These are phyloP conservation scores for Vulpes ferrilata DNA, from an alignment of 2,113 vertebrate genomes.

Conservation along the genomic window DNA sequence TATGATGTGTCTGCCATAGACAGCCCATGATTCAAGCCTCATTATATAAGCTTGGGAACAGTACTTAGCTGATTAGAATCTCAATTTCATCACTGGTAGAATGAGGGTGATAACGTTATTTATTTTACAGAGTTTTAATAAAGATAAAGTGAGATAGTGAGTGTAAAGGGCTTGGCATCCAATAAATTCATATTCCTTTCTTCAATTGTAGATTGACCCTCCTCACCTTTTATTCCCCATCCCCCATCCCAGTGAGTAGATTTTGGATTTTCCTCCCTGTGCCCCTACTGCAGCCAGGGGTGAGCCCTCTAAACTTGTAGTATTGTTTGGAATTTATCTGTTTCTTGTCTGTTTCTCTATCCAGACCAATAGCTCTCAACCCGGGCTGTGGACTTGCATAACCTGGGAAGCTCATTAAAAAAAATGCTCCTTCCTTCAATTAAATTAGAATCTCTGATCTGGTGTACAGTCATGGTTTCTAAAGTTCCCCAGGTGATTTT, in stretches of 20 bases:
- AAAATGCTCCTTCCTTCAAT: background rate
- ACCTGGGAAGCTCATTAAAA: background rate
- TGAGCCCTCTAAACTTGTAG: background rate
- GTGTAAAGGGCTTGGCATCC: background rate
- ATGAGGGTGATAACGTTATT: background rate
- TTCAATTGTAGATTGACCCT: background rate
- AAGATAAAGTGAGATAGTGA: background rate
- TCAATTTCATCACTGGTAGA: background rate
- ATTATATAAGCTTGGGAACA: background rate
- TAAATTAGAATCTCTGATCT: background rate
- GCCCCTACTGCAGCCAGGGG: fast-evolving
- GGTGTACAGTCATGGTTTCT: background rate
- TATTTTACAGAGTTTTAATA: background rate
- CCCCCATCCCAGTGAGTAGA: background rate
- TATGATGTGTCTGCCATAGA: background rate
- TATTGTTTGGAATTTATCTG: background rate
- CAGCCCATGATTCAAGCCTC: background rate
- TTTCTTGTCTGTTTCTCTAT: background rate
- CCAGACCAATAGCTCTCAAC: background rate
- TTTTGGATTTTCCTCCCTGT: background rate
- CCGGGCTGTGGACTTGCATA: background rate
- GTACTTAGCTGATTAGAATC: background rate
- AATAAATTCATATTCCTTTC: background rate
- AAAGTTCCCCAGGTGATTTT: background rate
- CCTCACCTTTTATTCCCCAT: background rate